Evolutionary conservation across 2,888 invertebrate genomes (phyloP).

Genomic region (Invenusta paracnida): DNA sequence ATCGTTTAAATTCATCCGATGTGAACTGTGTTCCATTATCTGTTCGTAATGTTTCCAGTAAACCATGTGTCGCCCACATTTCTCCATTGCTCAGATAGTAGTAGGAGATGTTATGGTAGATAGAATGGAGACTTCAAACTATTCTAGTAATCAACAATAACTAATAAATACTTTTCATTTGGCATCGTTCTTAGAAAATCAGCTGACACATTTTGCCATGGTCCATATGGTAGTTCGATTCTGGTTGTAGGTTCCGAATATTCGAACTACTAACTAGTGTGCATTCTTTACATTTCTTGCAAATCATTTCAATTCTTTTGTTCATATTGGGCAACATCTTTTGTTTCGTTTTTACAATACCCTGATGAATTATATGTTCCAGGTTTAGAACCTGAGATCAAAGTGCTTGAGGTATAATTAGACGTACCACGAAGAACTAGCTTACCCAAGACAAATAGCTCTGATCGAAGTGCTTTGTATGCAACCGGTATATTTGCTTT

Average conservation of each 20-base stretch:
- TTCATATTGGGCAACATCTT: slow-evolving; percentile 49
- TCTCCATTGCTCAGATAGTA: too few species aligned
- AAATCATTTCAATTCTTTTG: slow-evolving; percentile 42
- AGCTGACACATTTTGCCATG: slow-evolving; percentile 44
- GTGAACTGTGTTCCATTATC: too few species aligned
- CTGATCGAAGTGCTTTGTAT: slow-evolving; percentile 41
- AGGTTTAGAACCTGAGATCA: slow-evolving; percentile 42
- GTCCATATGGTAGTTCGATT: slow-evolving; percentile 43
- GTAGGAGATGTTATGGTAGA: too few species aligned
- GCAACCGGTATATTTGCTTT: slow-evolving; percentile 21
- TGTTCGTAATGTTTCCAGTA: too few species aligned
- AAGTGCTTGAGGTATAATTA: slow-evolving; percentile 44
- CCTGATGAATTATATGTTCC: slow-evolving; percentile 45
- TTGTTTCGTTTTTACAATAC: slow-evolving; percentile 42
- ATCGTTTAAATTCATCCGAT: too few species aligned
- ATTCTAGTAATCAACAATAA: slow-evolving; percentile 44
- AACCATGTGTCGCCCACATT: too few species aligned
- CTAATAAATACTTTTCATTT: slow-evolving; percentile 40
- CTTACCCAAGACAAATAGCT: slow-evolving; percentile 45
- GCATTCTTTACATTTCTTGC: slow-evolving; percentile 46
- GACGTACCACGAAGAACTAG: slow-evolving; percentile 46
- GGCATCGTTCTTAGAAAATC: slow-evolving; percentile 46
- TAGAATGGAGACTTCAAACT: too few species aligned
- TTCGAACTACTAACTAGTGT: slow-evolving; percentile 39
- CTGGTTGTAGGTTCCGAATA: slow-evolving; percentile 43